phyloP scores from a whole-genome alignment of 2,888 invertebrate genomes.

The Pharmacophagus antenor region DNA sequence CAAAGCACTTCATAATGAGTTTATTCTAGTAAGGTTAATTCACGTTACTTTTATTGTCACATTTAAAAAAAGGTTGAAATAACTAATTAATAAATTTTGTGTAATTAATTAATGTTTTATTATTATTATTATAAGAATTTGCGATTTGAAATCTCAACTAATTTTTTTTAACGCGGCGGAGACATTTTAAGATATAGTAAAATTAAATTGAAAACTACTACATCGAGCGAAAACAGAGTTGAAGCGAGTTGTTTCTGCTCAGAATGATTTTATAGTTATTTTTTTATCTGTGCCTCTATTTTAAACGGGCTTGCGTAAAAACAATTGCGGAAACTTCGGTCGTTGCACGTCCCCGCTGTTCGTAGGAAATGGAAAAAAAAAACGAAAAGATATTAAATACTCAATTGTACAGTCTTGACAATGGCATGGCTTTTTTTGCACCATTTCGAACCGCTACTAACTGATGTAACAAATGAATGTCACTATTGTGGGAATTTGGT shows the following conservation, averaged over 20 bases:
- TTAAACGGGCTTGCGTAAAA: slow-evolving; percentile 9
- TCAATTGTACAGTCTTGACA: slow-evolving; percentile 24
- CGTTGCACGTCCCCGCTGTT: slow-evolving; percentile 13
- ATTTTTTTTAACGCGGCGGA: too few relatives aligned
- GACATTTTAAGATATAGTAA: background rate
- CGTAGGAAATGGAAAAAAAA: slow-evolving; percentile 10
- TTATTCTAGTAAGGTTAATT: too few relatives aligned
- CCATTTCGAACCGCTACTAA: slow-evolving; percentile 20
- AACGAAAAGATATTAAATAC: slow-evolving; percentile 20
- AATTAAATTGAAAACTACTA: background rate
- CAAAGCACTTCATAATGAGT: background rate
- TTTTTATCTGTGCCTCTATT: slow-evolving; percentile 6
- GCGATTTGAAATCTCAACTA: too few relatives aligned
- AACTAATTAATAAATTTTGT: too few relatives aligned
- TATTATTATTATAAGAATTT: too few relatives aligned
- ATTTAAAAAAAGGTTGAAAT: too few relatives aligned
- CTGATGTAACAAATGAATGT: slow-evolving; percentile 10
- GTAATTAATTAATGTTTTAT: too few relatives aligned
- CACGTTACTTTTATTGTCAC: too few relatives aligned
- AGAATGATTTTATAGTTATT: background rate
- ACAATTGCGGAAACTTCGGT: slow-evolving; percentile 13
- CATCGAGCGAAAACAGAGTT: background rate
- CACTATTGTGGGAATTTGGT: background rate
- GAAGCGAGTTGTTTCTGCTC: background rate
- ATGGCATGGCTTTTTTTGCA: slow-evolving; percentile 13